Evolutionary conservation across 1,140 invertebrate species (phyloP).

Genomic region (Zaprionus vittiger): DNA sequence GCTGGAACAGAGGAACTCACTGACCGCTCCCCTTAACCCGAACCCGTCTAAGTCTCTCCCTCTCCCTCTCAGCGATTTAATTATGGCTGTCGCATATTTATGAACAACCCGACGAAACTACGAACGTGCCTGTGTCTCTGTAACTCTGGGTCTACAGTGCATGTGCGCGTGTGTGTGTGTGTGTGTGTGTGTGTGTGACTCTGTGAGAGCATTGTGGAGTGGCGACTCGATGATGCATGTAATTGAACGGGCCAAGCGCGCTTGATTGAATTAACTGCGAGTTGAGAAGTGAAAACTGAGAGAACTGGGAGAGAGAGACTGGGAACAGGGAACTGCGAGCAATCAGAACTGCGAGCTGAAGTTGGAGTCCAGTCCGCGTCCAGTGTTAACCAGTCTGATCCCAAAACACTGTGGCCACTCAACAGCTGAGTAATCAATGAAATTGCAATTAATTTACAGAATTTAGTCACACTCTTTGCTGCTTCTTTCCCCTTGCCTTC

Average conservation of each 20-base stretch:
- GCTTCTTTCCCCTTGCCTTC: no score
- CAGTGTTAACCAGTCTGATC: slow-evolving; percentile 38
- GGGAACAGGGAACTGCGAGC: not conserved
- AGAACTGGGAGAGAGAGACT: not conserved
- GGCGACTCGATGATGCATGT: slow-evolving; percentile 49
- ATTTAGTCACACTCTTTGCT: slow-evolving; percentile 15
- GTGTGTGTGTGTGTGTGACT: slow-evolving; percentile 14
- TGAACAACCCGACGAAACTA: slow-evolving; percentile 37
- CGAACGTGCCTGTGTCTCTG: slow-evolving; percentile 42
- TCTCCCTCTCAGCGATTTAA: slow-evolving; percentile 14
- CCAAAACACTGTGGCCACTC: not conserved
- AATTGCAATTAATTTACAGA: slow-evolving; percentile 35
- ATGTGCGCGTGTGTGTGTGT: slow-evolving; percentile 27
- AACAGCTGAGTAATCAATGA: slow-evolving; percentile 46
- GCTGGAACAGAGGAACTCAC: slow-evolving; percentile 6
- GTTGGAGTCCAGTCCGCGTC: slow-evolving; percentile 11
- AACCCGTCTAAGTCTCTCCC: not conserved
- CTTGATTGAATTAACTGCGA: slow-evolving; percentile 45
- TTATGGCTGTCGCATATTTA: slow-evolving; percentile 58
- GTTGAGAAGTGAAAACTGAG: not conserved
- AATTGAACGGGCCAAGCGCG: slow-evolving; percentile 34
- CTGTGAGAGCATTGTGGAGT: slow-evolving; percentile 35
- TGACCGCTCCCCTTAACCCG: not conserved
- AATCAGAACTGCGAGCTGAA: slow-evolving; percentile 11
- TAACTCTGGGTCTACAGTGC: slow-evolving; percentile 3